Evolutionary conservation across 2,888 invertebrate species (phyloP).

Genomic region (Colletes collaris): DNA sequence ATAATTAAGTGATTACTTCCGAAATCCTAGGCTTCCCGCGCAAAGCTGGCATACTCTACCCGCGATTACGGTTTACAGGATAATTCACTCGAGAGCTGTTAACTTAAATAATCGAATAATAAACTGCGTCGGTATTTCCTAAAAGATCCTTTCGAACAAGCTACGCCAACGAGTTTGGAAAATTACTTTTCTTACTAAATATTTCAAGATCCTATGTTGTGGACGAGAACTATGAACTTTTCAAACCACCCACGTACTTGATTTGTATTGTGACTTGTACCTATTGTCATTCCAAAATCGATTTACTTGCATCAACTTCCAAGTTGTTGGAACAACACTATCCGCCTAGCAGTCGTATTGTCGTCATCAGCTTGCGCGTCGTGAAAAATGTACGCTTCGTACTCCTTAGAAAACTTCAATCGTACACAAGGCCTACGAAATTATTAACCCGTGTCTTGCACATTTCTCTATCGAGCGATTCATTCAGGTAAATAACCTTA

Average conservation of each 20-base stretch:
- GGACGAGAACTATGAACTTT: no score
- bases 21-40: neutral
- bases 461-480: slow-evolving; percentile 56
- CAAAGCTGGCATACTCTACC: neutral
- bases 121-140: no score
- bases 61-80: neutral
- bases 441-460: slow-evolving; percentile 58
- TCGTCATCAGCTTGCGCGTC: slow-evolving; percentile 38
- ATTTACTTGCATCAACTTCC: no score
- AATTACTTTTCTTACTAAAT: no score
- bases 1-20: slow-evolving; percentile 43
- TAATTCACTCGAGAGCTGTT: neutral
- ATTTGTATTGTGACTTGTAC: no score
- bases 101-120: neutral
- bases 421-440: slow-evolving; percentile 47
- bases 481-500: slow-evolving; percentile 64
- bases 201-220: no score
- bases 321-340: slow-evolving; percentile 29
- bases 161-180: no score
- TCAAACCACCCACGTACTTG: no score
- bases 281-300: no score
- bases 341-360: slow-evolving; percentile 43
- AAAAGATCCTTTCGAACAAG: no score
- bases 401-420: slow-evolving; percentile 36
- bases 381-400: slow-evolving; percentile 49